Percentiles rank a stretch among this genome's conserved stretches.
Evolutionary conservation across 2,113 vertebrate species (phyloP).

Genomic region (Typhlomys cinereus): DNA sequence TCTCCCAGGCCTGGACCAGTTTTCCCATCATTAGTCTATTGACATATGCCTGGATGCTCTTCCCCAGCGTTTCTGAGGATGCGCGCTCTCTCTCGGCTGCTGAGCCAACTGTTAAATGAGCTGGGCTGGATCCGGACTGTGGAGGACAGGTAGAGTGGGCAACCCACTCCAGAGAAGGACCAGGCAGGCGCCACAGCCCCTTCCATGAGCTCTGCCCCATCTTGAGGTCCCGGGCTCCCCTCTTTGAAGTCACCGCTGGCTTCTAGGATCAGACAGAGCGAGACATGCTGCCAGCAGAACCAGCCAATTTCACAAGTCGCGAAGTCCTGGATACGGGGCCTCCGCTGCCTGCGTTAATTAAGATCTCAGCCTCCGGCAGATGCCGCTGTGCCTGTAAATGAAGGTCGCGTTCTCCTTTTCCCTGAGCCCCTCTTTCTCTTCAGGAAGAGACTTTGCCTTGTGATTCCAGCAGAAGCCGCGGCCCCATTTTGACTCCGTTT

Average conservation of each 20-base stretch:
- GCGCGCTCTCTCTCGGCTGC: background rate
- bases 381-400: background rate
- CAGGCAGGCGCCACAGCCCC: background rate
- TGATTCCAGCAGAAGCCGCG: background rate
- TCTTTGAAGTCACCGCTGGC: too few relatives aligned
- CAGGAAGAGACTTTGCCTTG: background rate
- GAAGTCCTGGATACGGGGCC: background rate
- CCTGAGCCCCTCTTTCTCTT: background rate
- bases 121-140: background rate
- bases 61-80: background rate
- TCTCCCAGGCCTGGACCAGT: background rate
- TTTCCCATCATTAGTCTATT: background rate
- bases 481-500: background rate
- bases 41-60: background rate
- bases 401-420: background rate
- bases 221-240: background rate
- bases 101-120: background rate
- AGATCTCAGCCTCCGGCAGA: slow-evolving; percentile 43
- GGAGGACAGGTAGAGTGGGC: background rate
- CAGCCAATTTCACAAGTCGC: background rate
- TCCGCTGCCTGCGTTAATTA: background rate
- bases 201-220: rapidly evolving
- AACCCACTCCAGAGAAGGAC: background rate
- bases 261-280: rapidly evolving
- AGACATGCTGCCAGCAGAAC: background rate